phyloP scores from a whole-genome alignment of 2,888 invertebrate genomes.

The Dynastes grantii region DNA sequence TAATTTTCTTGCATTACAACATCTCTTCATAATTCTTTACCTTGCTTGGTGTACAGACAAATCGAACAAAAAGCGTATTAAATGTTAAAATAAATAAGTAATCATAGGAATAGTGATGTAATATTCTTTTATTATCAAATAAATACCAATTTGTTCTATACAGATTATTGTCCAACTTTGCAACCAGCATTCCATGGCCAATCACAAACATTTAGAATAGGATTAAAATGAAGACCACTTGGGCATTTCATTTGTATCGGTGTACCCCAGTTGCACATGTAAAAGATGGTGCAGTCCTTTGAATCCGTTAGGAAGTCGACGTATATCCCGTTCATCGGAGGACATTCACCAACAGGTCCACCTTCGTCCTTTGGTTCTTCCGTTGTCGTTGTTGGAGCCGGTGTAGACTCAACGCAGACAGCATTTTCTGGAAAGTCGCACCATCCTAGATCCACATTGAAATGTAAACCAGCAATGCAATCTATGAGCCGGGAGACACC shows the following conservation, averaged over 20 bases:
- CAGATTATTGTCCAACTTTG: background rate
- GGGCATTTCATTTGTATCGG: slow-evolving; percentile 52
- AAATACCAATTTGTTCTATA: background rate
- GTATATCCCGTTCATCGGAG: slow-evolving; percentile 42
- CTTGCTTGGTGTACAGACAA: no score
- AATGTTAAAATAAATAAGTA: no score
- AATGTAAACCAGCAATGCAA: slow-evolving; percentile 33
- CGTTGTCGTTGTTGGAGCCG: background rate
- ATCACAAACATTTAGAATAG: slow-evolving; percentile 44
- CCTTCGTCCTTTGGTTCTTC: background rate
- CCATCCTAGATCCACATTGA: slow-evolving; percentile 28
- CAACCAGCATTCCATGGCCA: slow-evolving; percentile 38
- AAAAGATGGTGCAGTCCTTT: slow-evolving; percentile 49
- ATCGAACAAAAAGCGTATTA: no score
- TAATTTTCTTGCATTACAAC: no score
- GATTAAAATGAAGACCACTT: slow-evolving; percentile 47
- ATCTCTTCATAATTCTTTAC: no score
- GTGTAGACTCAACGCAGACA: slow-evolving; percentile 31
- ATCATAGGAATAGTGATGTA: no score
- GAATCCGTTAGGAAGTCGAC: slow-evolving; percentile 49
- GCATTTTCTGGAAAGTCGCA: slow-evolving; percentile 44
- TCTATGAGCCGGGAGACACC: slow-evolving; percentile 12
- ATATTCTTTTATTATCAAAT: background rate
- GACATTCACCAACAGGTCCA: slow-evolving; percentile 50
- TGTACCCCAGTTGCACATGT: slow-evolving; percentile 51